Conservation (phyloP, 2,113 vertebrate species). For the Tricholaema leucomelas region DNA sequence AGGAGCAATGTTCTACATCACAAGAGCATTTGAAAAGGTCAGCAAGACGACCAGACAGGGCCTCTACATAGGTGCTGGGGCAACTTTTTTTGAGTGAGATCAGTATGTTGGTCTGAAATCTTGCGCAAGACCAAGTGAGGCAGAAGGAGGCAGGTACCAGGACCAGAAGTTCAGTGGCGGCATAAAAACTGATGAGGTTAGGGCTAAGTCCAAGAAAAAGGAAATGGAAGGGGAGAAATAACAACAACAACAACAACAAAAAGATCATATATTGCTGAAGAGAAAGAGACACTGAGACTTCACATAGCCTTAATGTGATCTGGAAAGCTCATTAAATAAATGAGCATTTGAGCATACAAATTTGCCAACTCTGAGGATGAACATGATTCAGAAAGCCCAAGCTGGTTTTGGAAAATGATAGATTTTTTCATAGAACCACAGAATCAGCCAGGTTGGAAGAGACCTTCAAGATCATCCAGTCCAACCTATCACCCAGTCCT, state of each 20-base stretch:
- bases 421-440: no score
- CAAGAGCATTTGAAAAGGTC: neutral
- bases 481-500: no score
- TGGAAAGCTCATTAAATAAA: neutral
- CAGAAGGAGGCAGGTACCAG: neutral
- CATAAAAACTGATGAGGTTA: neutral
- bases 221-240: neutral
- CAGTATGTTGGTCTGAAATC: neutral
- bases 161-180: neutral
- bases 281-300: accelerated
- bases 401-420: neutral
- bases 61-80: accelerated
- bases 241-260: neutral
- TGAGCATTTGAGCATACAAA: neutral
- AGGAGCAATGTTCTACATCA: neutral
- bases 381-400: neutral
- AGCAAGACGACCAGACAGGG: neutral
- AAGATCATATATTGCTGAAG: accelerated
- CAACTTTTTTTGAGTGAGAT: neutral
- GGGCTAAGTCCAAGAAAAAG: neutral
- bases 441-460: no score
- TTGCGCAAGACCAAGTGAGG: neutral
- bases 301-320: neutral
- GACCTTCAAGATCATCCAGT: no score
- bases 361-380: neutral